Conservation (phyloP, 2,113 vertebrate species). For the Sphyrna mokarran region DNA sequence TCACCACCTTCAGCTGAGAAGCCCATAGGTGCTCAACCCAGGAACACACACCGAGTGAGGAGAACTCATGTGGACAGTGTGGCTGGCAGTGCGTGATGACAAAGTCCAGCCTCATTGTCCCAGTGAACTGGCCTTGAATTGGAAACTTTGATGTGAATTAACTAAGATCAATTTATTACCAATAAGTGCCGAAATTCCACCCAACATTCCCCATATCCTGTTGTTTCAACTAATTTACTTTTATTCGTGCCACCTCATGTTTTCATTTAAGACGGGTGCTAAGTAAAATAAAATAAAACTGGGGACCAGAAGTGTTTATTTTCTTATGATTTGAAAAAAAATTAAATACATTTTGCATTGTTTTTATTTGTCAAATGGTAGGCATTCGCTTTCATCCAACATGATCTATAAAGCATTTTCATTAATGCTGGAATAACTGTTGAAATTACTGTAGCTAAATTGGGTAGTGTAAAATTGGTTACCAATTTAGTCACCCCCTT, state of each 20-base stretch:
- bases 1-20: constrained; percentile 43
- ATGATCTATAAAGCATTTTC: background rate
- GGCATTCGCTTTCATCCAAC: background rate
- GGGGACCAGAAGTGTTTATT: background rate
- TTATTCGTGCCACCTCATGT: background rate
- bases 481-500: background rate
- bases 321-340: constrained; percentile 10
- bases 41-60: constrained; percentile 26
- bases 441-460: background rate
- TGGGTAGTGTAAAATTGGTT: background rate
- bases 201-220: background rate
- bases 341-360: background rate
- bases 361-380: background rate
- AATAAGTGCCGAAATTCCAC: background rate
- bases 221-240: background rate
- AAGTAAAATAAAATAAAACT: background rate
- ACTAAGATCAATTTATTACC: background rate
- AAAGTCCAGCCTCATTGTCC: background rate
- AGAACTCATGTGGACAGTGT: constrained; percentile 36
- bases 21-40: constrained; percentile 41
- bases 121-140: background rate
- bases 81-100: constrained; percentile 41
- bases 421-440: background rate
- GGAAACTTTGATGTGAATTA: background rate
- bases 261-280: background rate